Evolutionary conservation across 2,888 invertebrate species (phyloP), one percentile per base, ranked within the genome.

Genomic region (Tetheella fluctuosa): DNA sequence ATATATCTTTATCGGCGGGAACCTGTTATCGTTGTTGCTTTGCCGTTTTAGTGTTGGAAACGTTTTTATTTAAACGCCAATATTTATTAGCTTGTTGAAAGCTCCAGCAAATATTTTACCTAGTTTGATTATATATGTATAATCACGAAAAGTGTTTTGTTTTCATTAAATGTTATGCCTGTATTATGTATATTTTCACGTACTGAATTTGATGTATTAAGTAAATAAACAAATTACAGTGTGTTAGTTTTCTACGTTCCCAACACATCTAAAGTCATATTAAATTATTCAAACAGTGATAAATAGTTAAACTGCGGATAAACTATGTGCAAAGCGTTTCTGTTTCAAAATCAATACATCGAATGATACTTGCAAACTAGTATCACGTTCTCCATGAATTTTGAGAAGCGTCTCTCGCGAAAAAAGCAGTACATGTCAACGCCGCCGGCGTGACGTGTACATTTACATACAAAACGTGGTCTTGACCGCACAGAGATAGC

Each of bases 401-500:
- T 83, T 80, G 76, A 83, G 75, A 79, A 79, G 83, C 81, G 83
- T 85, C 70, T 76, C 70, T 77, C 74, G 81, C 76, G 80, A 80
- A 85, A 79, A 83, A 73, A 72, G 67, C 75, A 70, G 69, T 48
- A 20, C 76, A 63, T 80, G 80, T 80, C 79, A 69, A 70, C 60
- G 60, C 72, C 64, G 65, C 69, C 60, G 62, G 60, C 64, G 81
- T 83, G 86, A 86, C 84, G 77, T 77, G 70, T 69, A 73, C 83
- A 91, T 91, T 90, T 90, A 88, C 91, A 91, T 91, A 91, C 88
- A 91, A 90, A 90, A 85, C 86, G 70, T 70, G 69, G 74, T 80
- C 84, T 85, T 83, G 89, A 84, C 84, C 86, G 81, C 34, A 81
- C 76, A 71, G 73, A 83, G 88, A 89, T 88, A 87, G 81, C 84